Percentiles rank a stretch among this genome's conserved stretches.
Conservation (phyloP, 2,888 invertebrate species). For the Autographa gamma region DNA sequence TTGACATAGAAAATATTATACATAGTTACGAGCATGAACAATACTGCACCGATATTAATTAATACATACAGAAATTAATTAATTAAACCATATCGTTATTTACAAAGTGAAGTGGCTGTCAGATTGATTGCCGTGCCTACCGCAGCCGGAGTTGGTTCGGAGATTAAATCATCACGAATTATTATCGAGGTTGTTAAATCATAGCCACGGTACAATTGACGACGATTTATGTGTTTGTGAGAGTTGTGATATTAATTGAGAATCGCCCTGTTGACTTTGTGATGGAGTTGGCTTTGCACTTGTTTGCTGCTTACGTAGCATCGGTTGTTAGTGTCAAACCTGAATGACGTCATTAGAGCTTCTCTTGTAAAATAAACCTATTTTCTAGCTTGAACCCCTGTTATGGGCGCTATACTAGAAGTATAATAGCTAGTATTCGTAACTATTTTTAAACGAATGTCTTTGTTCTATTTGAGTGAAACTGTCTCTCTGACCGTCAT, state of each 20-base stretch:
- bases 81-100: slow-evolving; percentile 16
- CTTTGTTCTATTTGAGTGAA: neutral
- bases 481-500: neutral
- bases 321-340: neutral
- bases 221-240: neutral
- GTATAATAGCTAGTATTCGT: too few relatives aligned
- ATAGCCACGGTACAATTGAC: neutral
- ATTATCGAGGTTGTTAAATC: slow-evolving; percentile 35
- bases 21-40: neutral
- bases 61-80: slow-evolving; percentile 15
- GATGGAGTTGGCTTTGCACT: neutral
- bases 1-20: neutral
- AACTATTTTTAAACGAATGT: too few relatives aligned
- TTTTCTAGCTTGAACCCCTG: neutral
- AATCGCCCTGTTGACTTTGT: neutral
- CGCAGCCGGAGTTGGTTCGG: slow-evolving; percentile 16
- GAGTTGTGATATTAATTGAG: slow-evolving; percentile 1
- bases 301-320: neutral
- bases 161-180: slow-evolving; percentile 44
- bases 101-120: slow-evolving; percentile 9
- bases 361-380: neutral
- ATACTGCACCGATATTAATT: slow-evolving; percentile 5
- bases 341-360: neutral
- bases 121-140: slow-evolving; percentile 31
- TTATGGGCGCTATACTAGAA: too few relatives aligned